Percentiles rank a stretch among this genome's conserved stretches.
phyloP scores from a whole-genome alignment of 2,888 invertebrate genomes.

The Agelastica alni region DNA sequence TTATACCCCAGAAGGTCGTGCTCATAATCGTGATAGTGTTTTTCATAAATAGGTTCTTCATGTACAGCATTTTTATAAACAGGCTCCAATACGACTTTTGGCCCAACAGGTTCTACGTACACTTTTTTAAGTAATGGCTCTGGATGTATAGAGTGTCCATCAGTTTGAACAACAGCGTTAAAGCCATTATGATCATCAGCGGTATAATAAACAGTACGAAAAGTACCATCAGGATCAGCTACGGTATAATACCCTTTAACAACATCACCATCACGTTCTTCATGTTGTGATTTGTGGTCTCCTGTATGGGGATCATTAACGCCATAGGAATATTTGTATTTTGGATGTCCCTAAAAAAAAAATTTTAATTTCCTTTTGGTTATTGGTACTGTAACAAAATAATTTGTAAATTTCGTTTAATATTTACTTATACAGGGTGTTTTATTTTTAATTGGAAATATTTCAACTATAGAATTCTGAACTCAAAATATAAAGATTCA shows the following conservation, averaged over 20 bases:
- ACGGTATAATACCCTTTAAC: constrained; percentile 66
- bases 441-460: no score
- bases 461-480: no score
- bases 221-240: constrained; percentile 65
- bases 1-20: not conserved
- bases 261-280: constrained; percentile 61
- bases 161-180: constrained; percentile 55
- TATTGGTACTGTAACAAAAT: no score
- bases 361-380: no score
- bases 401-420: no score
- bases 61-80: constrained; percentile 17
- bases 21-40: not conserved
- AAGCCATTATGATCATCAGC: no score
- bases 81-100: constrained; percentile 19
- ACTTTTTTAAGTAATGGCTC: constrained; percentile 17
- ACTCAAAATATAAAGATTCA: no score
- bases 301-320: constrained; percentile 64
- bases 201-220: constrained; percentile 66
- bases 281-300: constrained; percentile 61
- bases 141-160: constrained; percentile 37
- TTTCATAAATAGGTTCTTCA: constrained; percentile 10
- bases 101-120: constrained; percentile 11
- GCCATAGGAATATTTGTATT: constrained; percentile 58
- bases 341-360: constrained; percentile 34
- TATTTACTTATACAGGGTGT: no score